Base-by-base conservation (phyloP, 1,140 invertebrate species). In the Elymnias hypermnestra region DNA sequence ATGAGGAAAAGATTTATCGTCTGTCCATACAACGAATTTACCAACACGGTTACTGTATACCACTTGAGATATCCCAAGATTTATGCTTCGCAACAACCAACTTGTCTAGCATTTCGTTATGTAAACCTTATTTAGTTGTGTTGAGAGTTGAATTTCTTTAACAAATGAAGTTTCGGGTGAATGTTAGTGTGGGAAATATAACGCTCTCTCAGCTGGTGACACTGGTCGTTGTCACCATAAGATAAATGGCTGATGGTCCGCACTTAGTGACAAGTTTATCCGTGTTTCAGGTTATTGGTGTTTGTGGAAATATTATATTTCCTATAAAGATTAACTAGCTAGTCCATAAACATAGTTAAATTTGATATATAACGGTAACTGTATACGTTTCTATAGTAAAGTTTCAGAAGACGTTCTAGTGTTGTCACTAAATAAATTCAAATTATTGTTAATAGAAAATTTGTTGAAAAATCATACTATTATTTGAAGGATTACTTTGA, bases 211-310 rank as follows among this genome's bases (percentile, higher is more conserved):
- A 53, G 57, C 59, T 63, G 49, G 50, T 54, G 62, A 74, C 65
- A 78, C 63, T 62, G 66, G 58, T 70, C 56, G 66, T 71, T 74
- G 73, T 81, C 76, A 71, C 62, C 59, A 39, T 50, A 68, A 72
- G 74, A 82, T 78, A 75, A 64, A 82, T 74, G 62, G 46, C 36
- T 45, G 53, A 47, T 51, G 57, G 63, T 53, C 57, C 58, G 60
- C 68, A 64, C 70, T 61, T 60, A 54, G 53, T 70, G 62, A 73
- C 63, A 74, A 70, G 62, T 64, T 73, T 68, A 69, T 75, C 62
- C 49, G 15, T 57, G 37, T 48, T 41, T 35, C 31, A 44, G 38
- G 35, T 36, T 57, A 57, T 61, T 31, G 29, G 26, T 53, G 39
- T 44, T 38, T 43, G 25, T 49, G 25, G 31, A 49, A 42, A 19